Base-by-base conservation (phyloP, 1,140 invertebrate species). In the Papilio xuthus region DNA sequence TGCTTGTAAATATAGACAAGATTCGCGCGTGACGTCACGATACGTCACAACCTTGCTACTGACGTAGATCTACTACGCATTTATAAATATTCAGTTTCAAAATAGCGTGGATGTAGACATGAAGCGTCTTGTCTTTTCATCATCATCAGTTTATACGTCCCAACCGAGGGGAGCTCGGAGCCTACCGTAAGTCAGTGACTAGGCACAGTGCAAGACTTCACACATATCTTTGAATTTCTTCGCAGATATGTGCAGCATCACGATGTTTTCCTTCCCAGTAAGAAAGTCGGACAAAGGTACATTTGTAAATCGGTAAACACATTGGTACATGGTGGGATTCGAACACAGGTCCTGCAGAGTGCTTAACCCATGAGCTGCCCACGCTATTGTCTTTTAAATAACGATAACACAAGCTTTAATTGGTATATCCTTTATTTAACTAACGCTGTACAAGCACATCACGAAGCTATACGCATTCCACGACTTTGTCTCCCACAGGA, bases 21-120 rank as follows among this genome's bases (percentile, higher is more conserved):
- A 76, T 74, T 78, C 78, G 81, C 77, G 69, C 60, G 50, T 82
- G 81, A 82, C 81, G 81, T 78, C 44, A 42, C 23, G 9, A 76
- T 44, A 23, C 80, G 80, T 81, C 80, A 78, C 53, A 56, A 56
- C 20, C n/a, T 42, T 10, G 9, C 9, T 18, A 13, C 60, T 78
- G 77, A 78, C 71, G 63, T 78, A 71, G 47, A n/a, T n/a, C n/a
- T 50, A 50, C 1, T 1, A 4, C 18, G 47, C 47, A 50, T 50
- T 50, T 50, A 50, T 18, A 50, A 50, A 50, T 50, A 50, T 18
- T 6, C 4, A 18, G 47, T 50, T 47, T 47, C 4, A 47, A 47
- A n/a, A 50, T 50, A 50, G 15, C 6, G 47, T 50, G 18, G 15
- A 0, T 50, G 47, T 37, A 37, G 7, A 50, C 6, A 18, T 50